Conservation (phyloP, 2,797 vertebrate genomes). For the Dendrocincla fuliginosa region DNA sequence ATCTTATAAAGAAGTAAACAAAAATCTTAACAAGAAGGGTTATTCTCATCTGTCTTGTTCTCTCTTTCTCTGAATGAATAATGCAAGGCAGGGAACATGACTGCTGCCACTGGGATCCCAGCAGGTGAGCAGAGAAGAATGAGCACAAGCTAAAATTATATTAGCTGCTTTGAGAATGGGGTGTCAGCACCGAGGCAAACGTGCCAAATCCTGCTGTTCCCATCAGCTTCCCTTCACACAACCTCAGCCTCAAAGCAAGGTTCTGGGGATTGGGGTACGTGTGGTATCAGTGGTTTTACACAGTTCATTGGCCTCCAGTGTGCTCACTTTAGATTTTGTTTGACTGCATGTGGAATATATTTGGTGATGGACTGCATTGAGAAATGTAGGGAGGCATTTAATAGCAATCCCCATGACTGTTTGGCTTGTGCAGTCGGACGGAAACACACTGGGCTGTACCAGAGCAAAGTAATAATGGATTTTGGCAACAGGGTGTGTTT, state of each 20-base stretch:
- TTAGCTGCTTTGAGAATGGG: neutral
- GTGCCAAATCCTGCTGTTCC: neutral
- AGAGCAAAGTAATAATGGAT: neutral
- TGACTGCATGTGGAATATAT: neutral
- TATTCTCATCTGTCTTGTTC: neutral
- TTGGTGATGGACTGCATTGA: neutral
- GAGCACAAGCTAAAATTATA: neutral
- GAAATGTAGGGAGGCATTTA: conserved; percentile 21
- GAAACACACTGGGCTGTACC: neutral
- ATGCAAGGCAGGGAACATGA: neutral
- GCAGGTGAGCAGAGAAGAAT: neutral
- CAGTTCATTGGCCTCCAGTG: neutral
- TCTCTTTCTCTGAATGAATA: neutral
- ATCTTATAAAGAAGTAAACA: no score
- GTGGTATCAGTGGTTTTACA: neutral
- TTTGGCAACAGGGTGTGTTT: neutral
- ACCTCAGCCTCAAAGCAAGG: neutral
- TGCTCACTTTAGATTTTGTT: neutral
- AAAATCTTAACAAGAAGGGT: neutral
- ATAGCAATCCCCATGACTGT: neutral
- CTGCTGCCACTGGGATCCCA: neutral
- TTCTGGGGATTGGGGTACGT: neutral
- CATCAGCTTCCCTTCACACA: neutral
- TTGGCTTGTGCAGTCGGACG: neutral
- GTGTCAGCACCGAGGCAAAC: neutral